These are phyloP conservation scores for Megaleporinus macrocephalus DNA, from an alignment of 2,113 vertebrate genomes.

Conservation along the genomic window DNA sequence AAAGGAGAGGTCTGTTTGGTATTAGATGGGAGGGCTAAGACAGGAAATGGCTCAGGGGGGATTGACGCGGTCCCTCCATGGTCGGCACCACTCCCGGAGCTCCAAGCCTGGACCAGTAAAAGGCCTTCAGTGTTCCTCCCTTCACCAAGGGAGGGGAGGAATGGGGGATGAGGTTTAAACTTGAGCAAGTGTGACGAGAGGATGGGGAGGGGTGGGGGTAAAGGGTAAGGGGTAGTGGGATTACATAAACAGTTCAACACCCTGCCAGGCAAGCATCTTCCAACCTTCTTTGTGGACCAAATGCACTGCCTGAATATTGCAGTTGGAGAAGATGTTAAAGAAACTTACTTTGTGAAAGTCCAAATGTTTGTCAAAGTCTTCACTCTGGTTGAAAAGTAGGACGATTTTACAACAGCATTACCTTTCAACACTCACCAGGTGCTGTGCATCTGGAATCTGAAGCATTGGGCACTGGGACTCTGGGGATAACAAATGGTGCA, in stretches of 20 bases:
- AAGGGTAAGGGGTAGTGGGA: slow-evolving; percentile 39
- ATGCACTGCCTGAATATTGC: not conserved
- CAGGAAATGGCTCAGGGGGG: slow-evolving; percentile 77
- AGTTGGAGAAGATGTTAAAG: not conserved
- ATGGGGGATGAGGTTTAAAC: slow-evolving; percentile 50
- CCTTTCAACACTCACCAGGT: too few species aligned
- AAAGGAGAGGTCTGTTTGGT: slow-evolving; percentile 75
- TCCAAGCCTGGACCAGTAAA: slow-evolving; percentile 45
- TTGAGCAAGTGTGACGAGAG: slow-evolving; percentile 33
- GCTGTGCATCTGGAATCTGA: too few species aligned
- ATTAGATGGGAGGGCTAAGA: slow-evolving; percentile 72
- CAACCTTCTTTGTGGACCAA: not conserved
- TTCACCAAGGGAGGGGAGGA: slow-evolving; percentile 6
- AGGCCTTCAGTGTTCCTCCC: slow-evolving; percentile 60
- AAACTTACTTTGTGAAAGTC: slow-evolving; percentile 42
- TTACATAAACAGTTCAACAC: slow-evolving; percentile 68
- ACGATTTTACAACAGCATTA: not conserved
- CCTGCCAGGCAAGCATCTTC: slow-evolving; percentile 39
- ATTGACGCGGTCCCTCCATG: slow-evolving; percentile 59
- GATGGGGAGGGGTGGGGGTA: slow-evolving; percentile 19
- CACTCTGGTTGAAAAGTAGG: too few species aligned
- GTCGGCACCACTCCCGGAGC: slow-evolving; percentile 47
- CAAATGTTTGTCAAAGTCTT: not conserved
- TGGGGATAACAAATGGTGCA: too few species aligned
- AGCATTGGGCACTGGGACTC: too few species aligned